Base-by-base conservation (phyloP, 1,140 invertebrate species). In the Drosophila sucinea region DNA sequence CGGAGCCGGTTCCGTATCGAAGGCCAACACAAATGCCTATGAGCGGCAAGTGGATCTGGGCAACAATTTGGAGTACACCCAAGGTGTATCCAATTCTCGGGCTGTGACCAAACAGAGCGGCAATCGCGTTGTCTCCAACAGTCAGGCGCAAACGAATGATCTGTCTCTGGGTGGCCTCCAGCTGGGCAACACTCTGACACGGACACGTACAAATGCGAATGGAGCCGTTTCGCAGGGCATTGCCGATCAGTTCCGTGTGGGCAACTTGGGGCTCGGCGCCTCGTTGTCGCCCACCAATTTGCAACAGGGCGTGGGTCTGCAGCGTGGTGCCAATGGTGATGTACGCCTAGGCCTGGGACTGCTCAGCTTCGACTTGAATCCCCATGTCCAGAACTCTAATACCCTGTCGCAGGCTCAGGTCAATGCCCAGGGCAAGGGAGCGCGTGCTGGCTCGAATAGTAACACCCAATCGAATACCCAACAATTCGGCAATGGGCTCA, bases 151-250 rank as follows among this genome's bases (percentile, higher is more conserved):
- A 32, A 83, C 72, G 0, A 65, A 79, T 0, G 91, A 81, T 6
- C 17, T 92, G 0, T 86, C 90, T 2, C 1, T 92, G 0, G 91
- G 86, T 0, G 73, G 79, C 3, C 51, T 92, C 23, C 79, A 90
- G 67, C 62, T 92, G 1, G 90, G 91, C 41, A 90, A 90, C 33
- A 91, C 91, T 0, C 5, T 92, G 40, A 91, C 91, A 23, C 60
- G 81, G n/a, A 73, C 84, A 0, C 57, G 62, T n/a, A 81, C 87
- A 3, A 80, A 81, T 10, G 75, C 86, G 25, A 90, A 90, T 10
- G 87, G 87, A 0, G 74, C 75, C 1, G 68, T 82, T 1, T 72
- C 75, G 1, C 69, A 73, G 10, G 86, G 89, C 32, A 17, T 92
- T n/a, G 57, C 77, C 23, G 40, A 90, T 77, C 80, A 92, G 60